These are phyloP conservation scores for Lontra canadensis DNA, from an alignment of 2,113 vertebrate species.

Conservation along the genomic window DNA sequence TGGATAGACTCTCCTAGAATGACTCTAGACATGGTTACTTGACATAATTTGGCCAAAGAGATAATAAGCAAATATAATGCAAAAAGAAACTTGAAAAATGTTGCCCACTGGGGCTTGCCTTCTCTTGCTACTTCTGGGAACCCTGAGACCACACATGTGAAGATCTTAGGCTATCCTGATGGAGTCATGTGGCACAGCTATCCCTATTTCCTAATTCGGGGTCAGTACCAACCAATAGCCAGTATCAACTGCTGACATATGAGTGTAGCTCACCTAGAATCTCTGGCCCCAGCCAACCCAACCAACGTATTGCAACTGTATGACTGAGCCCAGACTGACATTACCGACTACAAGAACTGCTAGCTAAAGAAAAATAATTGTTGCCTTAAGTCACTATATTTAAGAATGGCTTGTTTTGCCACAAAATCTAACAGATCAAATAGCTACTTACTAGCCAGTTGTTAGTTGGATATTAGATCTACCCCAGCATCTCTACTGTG, in stretches of 20 bases:
- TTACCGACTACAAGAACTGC: background rate
- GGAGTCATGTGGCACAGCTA: background rate
- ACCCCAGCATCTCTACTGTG: background rate
- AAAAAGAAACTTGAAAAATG: constrained; percentile 6
- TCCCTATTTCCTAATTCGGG: background rate
- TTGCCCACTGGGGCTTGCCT: background rate
- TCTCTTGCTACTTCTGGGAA: background rate
- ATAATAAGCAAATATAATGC: background rate
- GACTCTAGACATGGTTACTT: background rate
- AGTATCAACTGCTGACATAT: background rate
- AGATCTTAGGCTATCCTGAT: background rate
- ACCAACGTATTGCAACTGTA: background rate
- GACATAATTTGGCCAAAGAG: background rate
- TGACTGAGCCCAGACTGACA: background rate
- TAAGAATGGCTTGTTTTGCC: background rate
- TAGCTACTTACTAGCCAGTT: background rate
- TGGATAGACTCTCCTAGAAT: background rate
- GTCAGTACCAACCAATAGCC: background rate
- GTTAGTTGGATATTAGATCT: background rate
- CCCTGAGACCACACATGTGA: background rate
- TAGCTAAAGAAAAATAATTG: background rate
- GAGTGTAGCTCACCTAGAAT: background rate
- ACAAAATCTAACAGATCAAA: background rate
- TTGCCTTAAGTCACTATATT: background rate
- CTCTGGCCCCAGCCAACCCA: background rate